These are phyloP conservation scores for Microtus richardsoni DNA, from an alignment of 2,113 vertebrate genomes.

Conservation along the genomic window DNA sequence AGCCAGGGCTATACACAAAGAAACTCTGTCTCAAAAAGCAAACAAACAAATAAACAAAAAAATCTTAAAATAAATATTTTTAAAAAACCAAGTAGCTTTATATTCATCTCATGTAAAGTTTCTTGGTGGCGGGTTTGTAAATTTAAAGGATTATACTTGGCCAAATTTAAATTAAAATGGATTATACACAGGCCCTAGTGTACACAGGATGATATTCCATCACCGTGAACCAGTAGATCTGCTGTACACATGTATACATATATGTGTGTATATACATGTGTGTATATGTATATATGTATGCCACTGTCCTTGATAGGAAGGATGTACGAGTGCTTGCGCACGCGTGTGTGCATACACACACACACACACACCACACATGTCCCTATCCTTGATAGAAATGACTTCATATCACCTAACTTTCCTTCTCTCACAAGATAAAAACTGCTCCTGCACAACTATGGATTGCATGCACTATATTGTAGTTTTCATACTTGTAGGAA, in stretches of 20 bases:
- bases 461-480: too few species aligned
- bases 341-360: neutral
- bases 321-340: neutral
- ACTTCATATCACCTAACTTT: neutral
- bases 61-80: neutral
- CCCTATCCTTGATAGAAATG: neutral
- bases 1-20: neutral
- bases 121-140: conserved; percentile 43
- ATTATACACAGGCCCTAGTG: neutral
- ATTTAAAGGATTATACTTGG: neutral
- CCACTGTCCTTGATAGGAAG: neutral
- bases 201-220: neutral
- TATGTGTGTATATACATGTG: neutral
- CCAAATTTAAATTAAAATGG: conserved; percentile 16
- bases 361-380: neutral
- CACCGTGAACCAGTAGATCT: neutral
- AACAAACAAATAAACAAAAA: neutral
- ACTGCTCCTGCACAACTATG: neutral
- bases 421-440: neutral
- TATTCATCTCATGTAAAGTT: neutral
- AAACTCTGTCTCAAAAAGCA: neutral
- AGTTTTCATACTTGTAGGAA: too few species aligned
- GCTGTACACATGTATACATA: neutral
- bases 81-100: neutral
- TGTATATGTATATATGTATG: neutral